Evolutionary conservation across 2,113 vertebrate genomes (phyloP), one percentile per base, ranked within the genome.

Genomic region (Serilophus lunatus): DNA sequence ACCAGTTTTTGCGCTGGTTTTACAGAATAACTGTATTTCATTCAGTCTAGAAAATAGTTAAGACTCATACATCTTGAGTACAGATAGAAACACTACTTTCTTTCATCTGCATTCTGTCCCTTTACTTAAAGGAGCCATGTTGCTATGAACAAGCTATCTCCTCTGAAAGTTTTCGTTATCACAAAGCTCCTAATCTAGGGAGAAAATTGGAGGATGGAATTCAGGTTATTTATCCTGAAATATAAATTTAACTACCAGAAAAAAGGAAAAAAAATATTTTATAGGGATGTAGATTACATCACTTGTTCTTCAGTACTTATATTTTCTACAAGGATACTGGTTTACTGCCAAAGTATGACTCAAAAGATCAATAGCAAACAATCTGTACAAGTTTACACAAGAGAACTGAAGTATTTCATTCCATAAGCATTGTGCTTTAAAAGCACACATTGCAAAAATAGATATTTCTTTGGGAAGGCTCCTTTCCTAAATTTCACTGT

Each of bases 311-410:
- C 61, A 66, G 36, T 71, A 57, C 82, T 96, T 79, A 91, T 12
- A 91, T 85, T 97, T 98, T 95, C 86, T 97, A 88, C 72, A 74
- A 92, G 63, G 70, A 90, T 95, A 96, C 76, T 59, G 74, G 80
- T 97, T 95, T 94, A 74, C 56, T 96, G 84, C 92, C 76, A 85
- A 97, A 97, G 56, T 71, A 80, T 96, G 96, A 96, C 96, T 97
- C 93, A 38, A 86, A 96, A 96, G 83, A 95, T 97, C 83, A 95
- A 92, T 92, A 97, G 88, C 93, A 97, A 97, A 92, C 90, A 97
- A 95, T 96, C 81, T 96, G 78, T 88, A 85, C 82, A 95, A 95
- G 95, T 97, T 98, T 97, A 95, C 57, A 86, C 80, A 93, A 85
- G 92, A 96, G 89, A 97, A 71, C 71, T 63, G 82, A 93, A 96